phyloP scores from a whole-genome alignment of 2,888 invertebrate species.

The Meandrusa payeni region DNA sequence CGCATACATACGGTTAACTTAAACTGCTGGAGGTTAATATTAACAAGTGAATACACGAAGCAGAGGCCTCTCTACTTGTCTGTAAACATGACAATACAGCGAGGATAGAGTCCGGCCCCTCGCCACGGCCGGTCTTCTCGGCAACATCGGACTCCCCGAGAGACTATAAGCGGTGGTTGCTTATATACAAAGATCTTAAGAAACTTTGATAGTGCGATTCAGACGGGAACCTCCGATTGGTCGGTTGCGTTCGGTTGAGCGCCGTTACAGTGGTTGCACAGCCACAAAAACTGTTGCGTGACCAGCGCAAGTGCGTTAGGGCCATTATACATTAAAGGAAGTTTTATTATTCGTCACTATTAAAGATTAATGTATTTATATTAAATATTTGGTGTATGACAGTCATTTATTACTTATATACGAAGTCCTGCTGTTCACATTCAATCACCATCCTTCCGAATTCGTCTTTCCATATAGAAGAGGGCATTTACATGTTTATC shows the following conservation, averaged over 20 bases:
- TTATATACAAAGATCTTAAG: constrained; percentile 40
- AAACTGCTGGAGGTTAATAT: constrained; percentile 71
- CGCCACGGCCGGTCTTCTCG: constrained; percentile 74
- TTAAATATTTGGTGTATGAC: no score
- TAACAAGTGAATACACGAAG: constrained; percentile 78
- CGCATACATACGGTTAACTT: constrained; percentile 81
- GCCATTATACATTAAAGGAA: no score
- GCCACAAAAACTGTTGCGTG: constrained; percentile 53
- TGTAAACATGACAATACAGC: constrained; percentile 54
- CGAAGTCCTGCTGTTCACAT: no score
- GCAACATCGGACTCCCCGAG: constrained; percentile 75
- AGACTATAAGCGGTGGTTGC: constrained; percentile 2
- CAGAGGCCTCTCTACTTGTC: constrained; percentile 71
- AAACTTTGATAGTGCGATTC: constrained; percentile 59
- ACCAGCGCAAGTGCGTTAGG: background rate
- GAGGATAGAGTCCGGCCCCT: constrained; percentile 76
- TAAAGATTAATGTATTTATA: no score
- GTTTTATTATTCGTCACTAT: no score
- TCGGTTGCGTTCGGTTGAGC: constrained; percentile 38
- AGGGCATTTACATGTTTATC: no score
- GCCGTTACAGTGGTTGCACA: constrained; percentile 66
- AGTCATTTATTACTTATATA: no score
- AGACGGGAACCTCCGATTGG: constrained; percentile 51
- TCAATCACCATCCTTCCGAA: no score
- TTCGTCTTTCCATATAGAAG: no score